Base-by-base conservation (phyloP, 2,797 vertebrate genomes). In the Thaleichthys pacificus region DNA sequence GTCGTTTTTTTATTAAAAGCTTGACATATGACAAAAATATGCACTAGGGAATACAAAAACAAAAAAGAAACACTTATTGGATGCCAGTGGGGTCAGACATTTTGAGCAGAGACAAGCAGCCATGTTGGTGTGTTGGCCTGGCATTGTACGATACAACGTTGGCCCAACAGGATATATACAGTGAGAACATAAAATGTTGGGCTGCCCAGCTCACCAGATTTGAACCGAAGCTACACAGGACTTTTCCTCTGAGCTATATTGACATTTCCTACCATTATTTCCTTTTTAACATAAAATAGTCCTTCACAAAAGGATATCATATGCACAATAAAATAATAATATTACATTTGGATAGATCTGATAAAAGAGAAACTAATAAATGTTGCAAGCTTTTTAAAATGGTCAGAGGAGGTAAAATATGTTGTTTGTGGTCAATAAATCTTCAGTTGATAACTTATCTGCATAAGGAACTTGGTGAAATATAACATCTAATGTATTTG, bases 1-100 rank as follows among this genome's bases (percentile, higher is more conserved):
- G 51, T 28, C 1, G 42, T 58, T 88, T 86, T 82, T 91, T 89
- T 91, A 90, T 92, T 89, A 91, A 91, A 93, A 91, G 83, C 87
- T 92, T 89, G 88, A 87, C 91, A 91, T 88, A 87, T 90, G 85
- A 91, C 89, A 92, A 89, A 91, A 90, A 91, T 89, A 90, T 84
- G 81, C 80, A 91, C 89, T 87, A 88, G 71, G 63, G 66, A 73
- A 82, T 84, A 76, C 91, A 89, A 92, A 87, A 82, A 91, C 65
- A 82, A 75, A 77, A 78, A 14, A 74, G 12, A 54, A 56, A 87
- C 77, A 87, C 71, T 68, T 77, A 85, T 84, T 70, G 91, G 91
- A 92, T 90, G 92, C 91, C 91, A 89, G 83, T 88, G 91, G 78
- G 90, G 91, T 88, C 89, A 79, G 86, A 87, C 77, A 85, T 75